Conservation (phyloP, 2,113 vertebrate genomes). For the Anhinga rufa region DNA sequence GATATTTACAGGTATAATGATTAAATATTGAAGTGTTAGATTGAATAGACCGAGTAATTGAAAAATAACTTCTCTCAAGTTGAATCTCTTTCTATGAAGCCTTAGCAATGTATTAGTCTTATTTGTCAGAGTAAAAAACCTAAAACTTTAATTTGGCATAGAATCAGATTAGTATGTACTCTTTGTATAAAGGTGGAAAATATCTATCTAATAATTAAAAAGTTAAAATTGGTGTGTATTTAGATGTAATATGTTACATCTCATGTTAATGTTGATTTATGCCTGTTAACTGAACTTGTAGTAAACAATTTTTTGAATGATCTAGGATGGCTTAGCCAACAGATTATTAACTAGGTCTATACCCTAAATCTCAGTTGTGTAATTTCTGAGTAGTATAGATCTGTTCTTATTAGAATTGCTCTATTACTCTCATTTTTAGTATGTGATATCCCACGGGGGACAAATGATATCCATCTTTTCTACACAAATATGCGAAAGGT, state of each 20-base stretch:
- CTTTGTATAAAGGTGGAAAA: not conserved
- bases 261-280: not conserved
- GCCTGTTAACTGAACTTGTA: not conserved
- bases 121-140: not conserved
- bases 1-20: not conserved
- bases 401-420: not conserved
- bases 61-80: not conserved
- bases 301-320: not conserved
- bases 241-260: not conserved
- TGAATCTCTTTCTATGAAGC: not conserved
- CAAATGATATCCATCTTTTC: constrained; percentile 85
- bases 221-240: not conserved
- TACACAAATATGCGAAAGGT: constrained; percentile 85
- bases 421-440: constrained; percentile 62
- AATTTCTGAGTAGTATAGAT: not conserved
- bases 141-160: not conserved
- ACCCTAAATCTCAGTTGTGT: not conserved
- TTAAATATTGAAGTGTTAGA: not conserved
- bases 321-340: not conserved
- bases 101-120: not conserved
- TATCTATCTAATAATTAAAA: not conserved
- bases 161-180: not conserved
- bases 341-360: not conserved
- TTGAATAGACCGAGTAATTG: not conserved
- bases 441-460: constrained; percentile 81